Conservation (phyloP, 2,888 invertebrate genomes). For the Brenthis daphne region DNA sequence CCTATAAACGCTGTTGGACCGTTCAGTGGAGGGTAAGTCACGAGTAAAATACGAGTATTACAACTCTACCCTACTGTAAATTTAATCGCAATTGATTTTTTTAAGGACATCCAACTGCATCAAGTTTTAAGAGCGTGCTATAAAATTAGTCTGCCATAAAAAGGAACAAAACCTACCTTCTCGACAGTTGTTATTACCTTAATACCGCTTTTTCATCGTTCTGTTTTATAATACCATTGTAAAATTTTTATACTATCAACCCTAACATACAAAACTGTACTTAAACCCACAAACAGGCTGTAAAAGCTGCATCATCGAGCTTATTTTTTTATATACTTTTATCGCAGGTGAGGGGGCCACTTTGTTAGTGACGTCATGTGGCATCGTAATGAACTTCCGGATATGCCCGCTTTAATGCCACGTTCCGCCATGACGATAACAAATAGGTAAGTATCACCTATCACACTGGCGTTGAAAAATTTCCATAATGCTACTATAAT, state of each 20-base stretch:
- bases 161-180: too few relatives aligned
- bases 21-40: too few relatives aligned
- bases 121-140: too few relatives aligned
- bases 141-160: too few relatives aligned
- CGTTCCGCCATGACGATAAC: not conserved
- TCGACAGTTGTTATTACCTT: not conserved
- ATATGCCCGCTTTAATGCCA: not conserved
- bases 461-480: not conserved
- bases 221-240: not conserved
- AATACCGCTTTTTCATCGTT: not conserved
- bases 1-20: too few relatives aligned
- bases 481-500: not conserved
- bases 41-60: too few relatives aligned
- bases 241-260: not conserved
- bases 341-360: not conserved
- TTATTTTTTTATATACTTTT: conserved; percentile 3
- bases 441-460: too few relatives aligned
- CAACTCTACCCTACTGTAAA: too few relatives aligned
- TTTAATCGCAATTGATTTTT: too few relatives aligned
- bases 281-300: not conserved
- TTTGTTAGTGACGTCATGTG: not conserved
- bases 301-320: conserved; percentile 1
- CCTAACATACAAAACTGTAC: not conserved
- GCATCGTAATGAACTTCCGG: conserved; percentile 14
- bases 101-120: too few relatives aligned